A percentile compares a stretch with the other conserved stretches of the same genome.
Conservation (phyloP, 2,888 invertebrate genomes). For the Himalopsyche kuldschensis region DNA sequence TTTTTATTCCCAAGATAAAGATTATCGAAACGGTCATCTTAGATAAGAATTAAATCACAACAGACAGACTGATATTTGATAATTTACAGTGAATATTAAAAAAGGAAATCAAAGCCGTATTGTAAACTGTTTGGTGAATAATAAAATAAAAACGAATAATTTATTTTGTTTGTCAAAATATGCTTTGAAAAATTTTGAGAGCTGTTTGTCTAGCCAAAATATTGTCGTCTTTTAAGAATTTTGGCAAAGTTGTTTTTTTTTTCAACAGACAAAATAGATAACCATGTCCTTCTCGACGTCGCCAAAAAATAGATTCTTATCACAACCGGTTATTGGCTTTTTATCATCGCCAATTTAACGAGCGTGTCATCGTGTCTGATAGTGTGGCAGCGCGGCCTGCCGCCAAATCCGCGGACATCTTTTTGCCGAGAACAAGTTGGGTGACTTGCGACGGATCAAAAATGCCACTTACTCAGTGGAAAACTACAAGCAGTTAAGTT, state of each 20-base stretch:
- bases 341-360: slow-evolving; percentile 10
- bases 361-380: slow-evolving; percentile 2
- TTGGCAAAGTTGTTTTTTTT: neutral
- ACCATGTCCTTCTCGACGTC: neutral
- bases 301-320: slow-evolving; percentile 21
- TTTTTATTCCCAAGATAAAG: too few species aligned
- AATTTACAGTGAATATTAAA: too few species aligned
- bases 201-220: neutral
- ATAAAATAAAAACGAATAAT: too few species aligned
- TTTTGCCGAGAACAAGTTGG: neutral
- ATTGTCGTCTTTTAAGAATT: neutral
- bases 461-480: neutral
- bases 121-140: too few species aligned
- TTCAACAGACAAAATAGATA: neutral
- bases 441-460: neutral
- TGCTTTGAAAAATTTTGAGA: neutral
- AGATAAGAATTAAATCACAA: too few species aligned
- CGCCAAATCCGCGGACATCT: neutral
- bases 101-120: too few species aligned
- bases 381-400: neutral
- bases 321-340: slow-evolving; percentile 33
- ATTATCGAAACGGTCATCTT: too few species aligned
- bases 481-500: neutral
- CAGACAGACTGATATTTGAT: too few species aligned
- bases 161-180: too few species aligned